Conservation (phyloP, 2,888 invertebrate genomes). For the Lumbricus terrestris region DNA sequence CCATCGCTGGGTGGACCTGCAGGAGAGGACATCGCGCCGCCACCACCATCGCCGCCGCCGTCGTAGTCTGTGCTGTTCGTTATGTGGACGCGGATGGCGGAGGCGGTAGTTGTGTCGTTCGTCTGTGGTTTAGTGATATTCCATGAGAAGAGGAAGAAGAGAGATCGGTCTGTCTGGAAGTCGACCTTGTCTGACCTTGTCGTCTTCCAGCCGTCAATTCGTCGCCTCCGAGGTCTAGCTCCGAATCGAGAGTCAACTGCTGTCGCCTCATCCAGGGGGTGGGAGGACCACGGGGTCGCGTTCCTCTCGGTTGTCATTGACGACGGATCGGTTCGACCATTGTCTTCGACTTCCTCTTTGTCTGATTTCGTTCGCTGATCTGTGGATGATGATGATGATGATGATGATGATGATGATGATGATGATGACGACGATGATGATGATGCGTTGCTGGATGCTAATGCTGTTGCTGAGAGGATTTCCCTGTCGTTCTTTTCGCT, state of each 20-base stretch:
- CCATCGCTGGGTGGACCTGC: background rate
- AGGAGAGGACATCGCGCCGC: background rate
- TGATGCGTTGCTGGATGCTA: background rate
- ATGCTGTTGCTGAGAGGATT: too few species aligned
- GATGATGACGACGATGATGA: too few species aligned
- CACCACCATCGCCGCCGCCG: too few species aligned
- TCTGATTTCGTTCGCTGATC: background rate
- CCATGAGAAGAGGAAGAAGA: too few species aligned
- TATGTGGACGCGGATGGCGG: background rate
- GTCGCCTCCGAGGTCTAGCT: background rate
- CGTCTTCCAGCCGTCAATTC: background rate
- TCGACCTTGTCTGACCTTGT: background rate
- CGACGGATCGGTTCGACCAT: background rate
- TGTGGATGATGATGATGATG: background rate
- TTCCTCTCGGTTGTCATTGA: too few species aligned
- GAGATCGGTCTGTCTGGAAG: background rate
- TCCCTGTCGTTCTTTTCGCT: background rate
- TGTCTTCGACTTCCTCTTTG: background rate
- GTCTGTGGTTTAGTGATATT: background rate
- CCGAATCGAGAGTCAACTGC: too few species aligned
- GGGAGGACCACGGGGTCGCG: too few species aligned
- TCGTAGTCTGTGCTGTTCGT: background rate
- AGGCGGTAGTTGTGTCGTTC: too few species aligned
- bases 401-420: too few species aligned
- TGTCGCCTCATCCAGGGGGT: too few species aligned